Base-by-base conservation (phyloP, 2,888 invertebrate species). In the Metacarcinus magister region DNA sequence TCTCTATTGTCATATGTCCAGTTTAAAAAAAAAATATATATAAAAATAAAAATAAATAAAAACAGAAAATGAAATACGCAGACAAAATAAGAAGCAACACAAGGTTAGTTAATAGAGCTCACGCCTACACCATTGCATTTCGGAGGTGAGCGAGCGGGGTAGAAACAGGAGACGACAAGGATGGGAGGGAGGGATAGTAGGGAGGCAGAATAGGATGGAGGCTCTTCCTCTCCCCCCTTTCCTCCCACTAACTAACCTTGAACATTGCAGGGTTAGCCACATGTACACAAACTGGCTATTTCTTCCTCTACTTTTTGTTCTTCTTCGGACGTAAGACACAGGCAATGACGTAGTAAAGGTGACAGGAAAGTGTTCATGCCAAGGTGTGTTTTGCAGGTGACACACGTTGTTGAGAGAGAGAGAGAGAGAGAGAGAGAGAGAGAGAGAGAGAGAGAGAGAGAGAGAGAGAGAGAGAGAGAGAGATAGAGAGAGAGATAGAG, bases 361-460 rank as follows among this genome's bases (percentile, higher is more conserved):
- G 82, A 82, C 82, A 82, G 28, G 82, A 67, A n/a, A 19, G n/a
- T 5, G 10, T 23, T n/a, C 32, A 32, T 82, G 82, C 19, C 7
- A 82, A 82, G 82, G 82, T 32, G 10, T 28, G 82, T 32, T 0
- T 2, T 32, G 82, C 8, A 32, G 82, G 82, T 82, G 13, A 32
- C 1, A 5, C 13, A 32, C 7, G 32, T n/a, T n/a, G n/a, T n/a
- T 32, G 82, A 82, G 82, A 32, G 7, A 46, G 44, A 23, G 54
- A 28, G 54, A 28, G 54, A 54, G 60, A 32, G 93, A 67, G 93
- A 93, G 93, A 93, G 93, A 93, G 93, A 93, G 93, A 93, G 93
- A 93, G 93, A 93, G 93, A 93, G 93, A 93, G 93, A 93, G 93
- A 93, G 93, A 93, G 93, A 93, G 92, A 92, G 92, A 92, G 93